Evolutionary conservation across 2,797 vertebrate genomes (phyloP), one percentile per base, ranked within the genome.

Genomic region (Fistularia tabacaria): DNA sequence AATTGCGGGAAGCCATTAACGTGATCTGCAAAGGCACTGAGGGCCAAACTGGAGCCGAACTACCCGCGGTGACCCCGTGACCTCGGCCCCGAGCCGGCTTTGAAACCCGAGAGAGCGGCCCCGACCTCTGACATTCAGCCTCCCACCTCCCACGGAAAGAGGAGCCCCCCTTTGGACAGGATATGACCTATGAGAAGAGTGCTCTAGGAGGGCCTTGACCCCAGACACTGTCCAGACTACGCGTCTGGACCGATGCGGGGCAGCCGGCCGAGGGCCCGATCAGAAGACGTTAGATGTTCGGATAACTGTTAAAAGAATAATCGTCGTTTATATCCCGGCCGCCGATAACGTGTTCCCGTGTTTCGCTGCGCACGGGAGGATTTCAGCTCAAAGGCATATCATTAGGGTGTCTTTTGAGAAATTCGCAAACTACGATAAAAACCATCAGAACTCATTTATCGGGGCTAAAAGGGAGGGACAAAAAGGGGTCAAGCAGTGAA

Each of bases 221-320:
- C 67, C 65, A 90, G 86, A 91, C 85, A 74, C 75, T 89, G 83
- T 87, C 88, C 91, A 92, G 91, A 91, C 89, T 72, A 56, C 38
- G 55, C 69, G 85, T 90, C 89, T 88, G 84, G 66, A 71, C 54
- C 62, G 49, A 73, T 70, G 43, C 64, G 51, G 70, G 63, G 39
- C 43, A 46, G 14, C 51, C 48, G 62, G 48, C 38, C 12, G 52
- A 55, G 55, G 12, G 61, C 38, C 54, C 66, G 62, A 72, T 68
- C 72, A 64, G 54, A 71, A 72, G 43, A 79, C 63, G 54, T 49
- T 66, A 62, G 52, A 58, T 51, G 70, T 71, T 58, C 43, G 57
- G 60, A 77, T 77, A 58, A n/a, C n/a, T n/a, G n/a, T n/a, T n/a
- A n/a, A 77, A 52, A 25, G 25, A 25, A 25, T 25, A 25, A 25